Percentiles rank a stretch among this genome's conserved stretches.
Evolutionary conservation across 2,113 vertebrate genomes (phyloP).

Genomic region (Cottus gobio): DNA sequence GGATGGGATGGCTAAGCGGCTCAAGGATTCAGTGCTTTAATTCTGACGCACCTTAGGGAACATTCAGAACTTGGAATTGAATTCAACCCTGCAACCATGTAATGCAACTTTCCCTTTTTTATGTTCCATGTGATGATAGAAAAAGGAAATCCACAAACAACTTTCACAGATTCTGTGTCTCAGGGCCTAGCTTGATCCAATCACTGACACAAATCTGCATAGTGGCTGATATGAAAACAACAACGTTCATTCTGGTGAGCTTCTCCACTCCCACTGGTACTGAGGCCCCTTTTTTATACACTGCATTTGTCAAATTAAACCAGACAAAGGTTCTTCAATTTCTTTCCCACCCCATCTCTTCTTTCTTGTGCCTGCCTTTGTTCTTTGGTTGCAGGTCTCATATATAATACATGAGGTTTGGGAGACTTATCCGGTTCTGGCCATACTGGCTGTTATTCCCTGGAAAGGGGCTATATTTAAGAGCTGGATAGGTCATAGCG

Average conservation of each 20-base stretch:
- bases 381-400: constrained; percentile 80
- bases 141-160: constrained; percentile 37
- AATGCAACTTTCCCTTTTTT: constrained; percentile 23
- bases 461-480: constrained; percentile 75
- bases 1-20: constrained; percentile 58
- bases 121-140: neutral
- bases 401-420: constrained; percentile 81
- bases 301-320: constrained; percentile 76
- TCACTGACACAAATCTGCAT: constrained; percentile 62
- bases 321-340: constrained; percentile 66
- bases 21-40: constrained; percentile 55
- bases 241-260: constrained; percentile 12
- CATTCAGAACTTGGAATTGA: constrained; percentile 49
- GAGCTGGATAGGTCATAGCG: constrained; percentile 69
- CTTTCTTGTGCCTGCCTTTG: constrained; percentile 73
- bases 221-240: constrained; percentile 30
- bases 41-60: constrained; percentile 57
- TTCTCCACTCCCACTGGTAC: constrained; percentile 3
- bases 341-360: constrained; percentile 29
- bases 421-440: constrained; percentile 69
- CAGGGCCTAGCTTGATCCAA: constrained; percentile 46
- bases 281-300: constrained; percentile 12
- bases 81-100: constrained; percentile 52
- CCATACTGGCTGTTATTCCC: constrained; percentile 72
- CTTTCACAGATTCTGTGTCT: constrained; percentile 42